phyloP scores from a whole-genome alignment of 2,797 vertebrate genomes.

The Hoplostethus mediterraneus region DNA sequence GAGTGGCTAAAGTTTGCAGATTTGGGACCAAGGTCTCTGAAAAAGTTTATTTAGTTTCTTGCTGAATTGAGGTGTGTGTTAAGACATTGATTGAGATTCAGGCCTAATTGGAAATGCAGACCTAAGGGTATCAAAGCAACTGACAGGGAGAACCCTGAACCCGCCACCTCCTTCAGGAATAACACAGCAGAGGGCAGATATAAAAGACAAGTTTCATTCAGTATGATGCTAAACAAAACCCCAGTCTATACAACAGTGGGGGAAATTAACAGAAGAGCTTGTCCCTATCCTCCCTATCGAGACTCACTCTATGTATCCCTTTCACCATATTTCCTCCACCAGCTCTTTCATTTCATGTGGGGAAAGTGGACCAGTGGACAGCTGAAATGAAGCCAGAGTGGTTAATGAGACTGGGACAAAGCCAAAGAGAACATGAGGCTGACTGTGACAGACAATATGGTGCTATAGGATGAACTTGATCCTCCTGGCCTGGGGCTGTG shows the following conservation, averaged over 20 bases:
- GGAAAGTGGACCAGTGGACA: constrained; percentile 21
- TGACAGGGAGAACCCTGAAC: neutral
- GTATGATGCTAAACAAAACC: neutral
- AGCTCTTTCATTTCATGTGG: constrained; percentile 7
- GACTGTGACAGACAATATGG: constrained; percentile 60
- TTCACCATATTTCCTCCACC: neutral
- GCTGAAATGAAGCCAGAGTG: constrained; percentile 28
- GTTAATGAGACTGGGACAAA: constrained; percentile 37
- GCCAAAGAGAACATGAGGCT: constrained; percentile 62
- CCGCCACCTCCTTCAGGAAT: too few species aligned
- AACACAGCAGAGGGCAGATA: neutral
- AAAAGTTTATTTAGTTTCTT: neutral
- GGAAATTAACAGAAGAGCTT: neutral
- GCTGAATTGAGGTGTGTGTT: neutral
- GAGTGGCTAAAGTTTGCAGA: neutral
- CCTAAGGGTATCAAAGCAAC: neutral
- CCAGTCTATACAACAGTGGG: neutral
- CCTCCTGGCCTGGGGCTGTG: constrained; percentile 15
- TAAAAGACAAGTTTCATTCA: neutral
- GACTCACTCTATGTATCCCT: neutral
- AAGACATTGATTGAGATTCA: neutral
- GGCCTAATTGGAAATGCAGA: neutral
- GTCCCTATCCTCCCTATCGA: neutral
- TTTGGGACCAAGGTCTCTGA: neutral
- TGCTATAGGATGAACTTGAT: constrained; percentile 70